Conservation (phyloP, 2,888 invertebrate species). For the Ceramica pisi region DNA sequence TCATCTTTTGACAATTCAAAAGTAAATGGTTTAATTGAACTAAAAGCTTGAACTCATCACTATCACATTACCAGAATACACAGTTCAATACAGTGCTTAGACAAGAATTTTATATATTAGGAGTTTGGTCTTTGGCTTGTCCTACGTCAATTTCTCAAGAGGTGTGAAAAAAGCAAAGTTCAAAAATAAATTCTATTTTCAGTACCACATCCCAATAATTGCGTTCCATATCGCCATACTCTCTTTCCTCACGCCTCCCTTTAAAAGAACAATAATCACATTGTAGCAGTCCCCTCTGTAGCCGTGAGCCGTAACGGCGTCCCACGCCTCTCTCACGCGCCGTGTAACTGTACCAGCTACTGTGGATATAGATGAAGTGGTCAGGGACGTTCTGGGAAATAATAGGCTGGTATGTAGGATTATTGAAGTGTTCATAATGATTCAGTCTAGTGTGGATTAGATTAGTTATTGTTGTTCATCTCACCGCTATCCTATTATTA, state of each 20-base stretch:
- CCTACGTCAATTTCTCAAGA: too few species aligned
- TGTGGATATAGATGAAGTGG: not conserved
- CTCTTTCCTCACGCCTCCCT: not conserved
- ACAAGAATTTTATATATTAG: too few species aligned
- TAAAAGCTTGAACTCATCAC: too few species aligned
- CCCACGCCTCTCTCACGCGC: slow-evolving; percentile 11
- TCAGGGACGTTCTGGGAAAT: not conserved
- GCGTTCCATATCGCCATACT: not conserved
- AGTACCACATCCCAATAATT: too few species aligned
- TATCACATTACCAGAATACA: too few species aligned
- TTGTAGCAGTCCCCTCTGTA: slow-evolving; percentile 30
- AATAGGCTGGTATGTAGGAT: not conserved
- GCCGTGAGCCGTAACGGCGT: not conserved
- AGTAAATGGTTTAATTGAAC: too few species aligned
- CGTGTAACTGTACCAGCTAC: not conserved
- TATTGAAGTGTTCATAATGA: not conserved
- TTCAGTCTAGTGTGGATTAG: not conserved
- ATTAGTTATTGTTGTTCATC: not conserved
- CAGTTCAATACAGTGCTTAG: too few species aligned
- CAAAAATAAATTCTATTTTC: not conserved
- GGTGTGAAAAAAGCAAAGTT: too few species aligned
- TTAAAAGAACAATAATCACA: slow-evolving; percentile 50
- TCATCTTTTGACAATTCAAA: too few species aligned
- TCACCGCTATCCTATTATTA: too few species aligned
- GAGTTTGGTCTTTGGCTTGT: too few species aligned